Percentiles rank a stretch among this genome's conserved stretches.
Evolutionary conservation across 2,797 vertebrate species (phyloP).

Genomic region (Neoniphon sammara): DNA sequence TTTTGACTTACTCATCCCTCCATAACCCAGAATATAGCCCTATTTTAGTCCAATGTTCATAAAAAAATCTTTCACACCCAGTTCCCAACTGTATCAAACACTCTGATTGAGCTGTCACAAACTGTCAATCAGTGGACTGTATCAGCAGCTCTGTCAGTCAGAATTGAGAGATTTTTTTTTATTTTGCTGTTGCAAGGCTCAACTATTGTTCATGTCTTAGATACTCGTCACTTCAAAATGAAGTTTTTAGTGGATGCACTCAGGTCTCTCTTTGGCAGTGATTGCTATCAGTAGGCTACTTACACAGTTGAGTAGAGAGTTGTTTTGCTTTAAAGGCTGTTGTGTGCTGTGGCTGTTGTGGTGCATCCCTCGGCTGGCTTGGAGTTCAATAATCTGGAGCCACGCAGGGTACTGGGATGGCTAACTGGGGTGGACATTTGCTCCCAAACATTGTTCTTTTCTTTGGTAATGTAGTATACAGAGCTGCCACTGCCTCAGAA

Average conservation of each 20-base stretch:
- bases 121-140: conserved; percentile 53
- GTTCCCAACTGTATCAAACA: conserved; percentile 65
- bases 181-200: conserved; percentile 63
- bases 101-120: conserved; percentile 26
- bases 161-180: conserved; percentile 53
- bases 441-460: conserved; percentile 63
- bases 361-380: conserved; percentile 42
- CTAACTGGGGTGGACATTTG: conserved; percentile 69
- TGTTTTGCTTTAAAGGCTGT: conserved; percentile 36
- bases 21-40: conserved; percentile 65
- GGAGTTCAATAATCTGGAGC: conserved; percentile 53
- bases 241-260: conserved; percentile 65
- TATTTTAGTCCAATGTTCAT: conserved; percentile 58
- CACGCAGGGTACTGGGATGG: conserved; percentile 41
- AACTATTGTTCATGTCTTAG: conserved; percentile 57
- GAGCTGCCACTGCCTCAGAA: conserved; percentile 60
- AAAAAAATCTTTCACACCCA: conserved; percentile 37
- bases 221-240: conserved; percentile 67
- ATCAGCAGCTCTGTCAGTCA: background rate
- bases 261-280: conserved; percentile 46
- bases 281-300: conserved; percentile 60
- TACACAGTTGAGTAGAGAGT: conserved; percentile 42
- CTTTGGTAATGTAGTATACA: conserved; percentile 60
- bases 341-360: conserved; percentile 36
- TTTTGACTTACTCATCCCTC: conserved; percentile 58